Percentiles rank a stretch among this genome's conserved stretches.
phyloP scores from a whole-genome alignment of 2,888 invertebrate species.

The Eupithecia abbreviata region DNA sequence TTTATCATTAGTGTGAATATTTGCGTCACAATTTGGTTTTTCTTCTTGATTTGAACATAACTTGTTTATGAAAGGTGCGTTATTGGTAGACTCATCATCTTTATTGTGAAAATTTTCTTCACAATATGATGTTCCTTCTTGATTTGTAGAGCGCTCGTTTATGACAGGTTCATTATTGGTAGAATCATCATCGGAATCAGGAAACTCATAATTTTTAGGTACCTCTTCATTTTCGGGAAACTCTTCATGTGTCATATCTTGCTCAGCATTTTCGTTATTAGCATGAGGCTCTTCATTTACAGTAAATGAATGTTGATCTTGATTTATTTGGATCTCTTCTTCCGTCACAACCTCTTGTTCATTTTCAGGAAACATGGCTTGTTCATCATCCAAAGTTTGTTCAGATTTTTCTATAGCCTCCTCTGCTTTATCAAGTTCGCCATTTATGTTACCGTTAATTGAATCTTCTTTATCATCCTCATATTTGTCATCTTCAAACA shows the following conservation, averaged over 20 bases:
- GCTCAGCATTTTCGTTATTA: neutral
- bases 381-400: conserved; percentile 12
- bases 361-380: conserved; percentile 23
- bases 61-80: neutral
- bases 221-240: conserved; percentile 17
- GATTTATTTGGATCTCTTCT: conserved; percentile 25
- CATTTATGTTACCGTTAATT: conserved; percentile 52
- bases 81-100: neutral
- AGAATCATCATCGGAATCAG: neutral
- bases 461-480: conserved; percentile 68
- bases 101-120: conserved; percentile 4
- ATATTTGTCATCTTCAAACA: conserved; percentile 79
- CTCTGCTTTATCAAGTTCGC: conserved; percentile 28
- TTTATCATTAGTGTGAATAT: neutral
- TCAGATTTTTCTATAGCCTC: conserved; percentile 19
- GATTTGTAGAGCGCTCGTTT: neutral
- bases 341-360: conserved; percentile 16
- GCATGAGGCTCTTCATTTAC: conserved; percentile 12
- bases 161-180: neutral
- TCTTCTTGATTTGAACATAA: neutral
- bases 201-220: conserved; percentile 5
- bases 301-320: conserved; percentile 18
- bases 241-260: neutral
- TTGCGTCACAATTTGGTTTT: neutral
- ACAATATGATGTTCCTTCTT: neutral